Evolutionary conservation across 1,140 invertebrate genomes (phyloP).

Genomic region (Drosophila insularis): DNA sequence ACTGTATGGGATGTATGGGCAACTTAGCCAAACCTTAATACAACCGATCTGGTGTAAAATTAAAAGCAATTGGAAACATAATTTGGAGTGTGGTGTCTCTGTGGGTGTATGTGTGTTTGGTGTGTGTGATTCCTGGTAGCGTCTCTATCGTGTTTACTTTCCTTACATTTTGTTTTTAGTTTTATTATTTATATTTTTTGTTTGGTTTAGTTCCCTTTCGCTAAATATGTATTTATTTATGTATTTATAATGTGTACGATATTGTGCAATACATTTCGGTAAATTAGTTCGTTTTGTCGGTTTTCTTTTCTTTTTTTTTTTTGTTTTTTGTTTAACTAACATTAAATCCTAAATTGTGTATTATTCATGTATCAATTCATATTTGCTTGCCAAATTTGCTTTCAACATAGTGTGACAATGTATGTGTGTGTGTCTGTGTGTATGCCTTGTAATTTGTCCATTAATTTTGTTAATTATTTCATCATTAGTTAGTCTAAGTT

Average conservation of each 20-base stretch:
- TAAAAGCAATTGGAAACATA: slow-evolving; percentile 10
- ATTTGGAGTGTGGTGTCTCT: slow-evolving; percentile 3
- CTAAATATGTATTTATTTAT: slow-evolving; percentile 55
- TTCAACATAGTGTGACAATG: slow-evolving; percentile 1
- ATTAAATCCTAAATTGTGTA: slow-evolving; percentile 48
- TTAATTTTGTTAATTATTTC: slow-evolving; percentile 42
- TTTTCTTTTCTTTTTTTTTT: slow-evolving; percentile 23
- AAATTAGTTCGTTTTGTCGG: slow-evolving; percentile 67
- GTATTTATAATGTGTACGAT: slow-evolving; percentile 62
- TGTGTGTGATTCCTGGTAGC: slow-evolving; percentile 26
- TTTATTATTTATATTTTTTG: slow-evolving; percentile 41
- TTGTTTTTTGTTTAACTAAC: slow-evolving; percentile 43
- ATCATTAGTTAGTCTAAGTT: slow-evolving; percentile 60
- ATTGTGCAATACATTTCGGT: slow-evolving; percentile 81
- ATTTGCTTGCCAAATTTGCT: slow-evolving; percentile 61
- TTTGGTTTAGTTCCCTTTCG: slow-evolving; percentile 41
- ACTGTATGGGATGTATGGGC: slow-evolving; percentile 9
- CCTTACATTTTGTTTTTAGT: slow-evolving; percentile 19
- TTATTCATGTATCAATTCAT: slow-evolving; percentile 63
- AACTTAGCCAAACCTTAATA: slow-evolving; percentile 51
- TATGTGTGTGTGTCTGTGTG: not conserved
- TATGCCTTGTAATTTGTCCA: slow-evolving; percentile 20
- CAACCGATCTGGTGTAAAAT: slow-evolving; percentile 42
- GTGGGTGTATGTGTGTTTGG: slow-evolving; percentile 1
- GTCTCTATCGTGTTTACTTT: slow-evolving; percentile 41